These are phyloP conservation scores for Tympanuchus pallidicinctus DNA, from an alignment of 2,113 vertebrate genomes.

Conservation along the genomic window DNA sequence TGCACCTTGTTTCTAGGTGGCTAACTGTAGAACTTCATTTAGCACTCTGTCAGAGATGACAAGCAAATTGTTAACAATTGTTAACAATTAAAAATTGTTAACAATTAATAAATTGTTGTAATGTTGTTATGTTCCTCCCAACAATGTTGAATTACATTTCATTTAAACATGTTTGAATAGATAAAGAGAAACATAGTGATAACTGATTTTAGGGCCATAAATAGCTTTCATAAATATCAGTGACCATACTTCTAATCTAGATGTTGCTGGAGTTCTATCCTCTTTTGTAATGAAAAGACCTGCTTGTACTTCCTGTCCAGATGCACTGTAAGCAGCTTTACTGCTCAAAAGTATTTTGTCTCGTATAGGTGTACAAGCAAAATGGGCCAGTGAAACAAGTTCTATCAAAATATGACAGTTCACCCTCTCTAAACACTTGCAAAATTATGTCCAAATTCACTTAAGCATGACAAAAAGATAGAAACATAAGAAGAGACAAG, in stretches of 20 bases:
- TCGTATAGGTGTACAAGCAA: neutral
- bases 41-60: constrained; percentile 9
- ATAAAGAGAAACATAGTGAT: neutral
- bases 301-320: neutral
- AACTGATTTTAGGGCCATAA: neutral
- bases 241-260: neutral
- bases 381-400: neutral
- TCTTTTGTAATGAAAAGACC: neutral
- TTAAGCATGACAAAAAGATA: neutral
- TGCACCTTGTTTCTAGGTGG: neutral
- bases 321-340: neutral
- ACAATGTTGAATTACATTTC: neutral
- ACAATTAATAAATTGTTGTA: neutral
- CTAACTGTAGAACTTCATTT: neutral
- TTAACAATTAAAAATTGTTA: no score
- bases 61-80: neutral
- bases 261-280: neutral
- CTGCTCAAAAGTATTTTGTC: neutral
- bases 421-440: neutral
- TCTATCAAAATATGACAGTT: neutral
- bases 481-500: neutral
- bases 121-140: neutral
- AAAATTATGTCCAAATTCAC: neutral
- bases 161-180: neutral
- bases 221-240: neutral